These are phyloP conservation scores for Miichthys miiuy DNA, from an alignment of 2,797 vertebrate species.

Conservation along the genomic window DNA sequence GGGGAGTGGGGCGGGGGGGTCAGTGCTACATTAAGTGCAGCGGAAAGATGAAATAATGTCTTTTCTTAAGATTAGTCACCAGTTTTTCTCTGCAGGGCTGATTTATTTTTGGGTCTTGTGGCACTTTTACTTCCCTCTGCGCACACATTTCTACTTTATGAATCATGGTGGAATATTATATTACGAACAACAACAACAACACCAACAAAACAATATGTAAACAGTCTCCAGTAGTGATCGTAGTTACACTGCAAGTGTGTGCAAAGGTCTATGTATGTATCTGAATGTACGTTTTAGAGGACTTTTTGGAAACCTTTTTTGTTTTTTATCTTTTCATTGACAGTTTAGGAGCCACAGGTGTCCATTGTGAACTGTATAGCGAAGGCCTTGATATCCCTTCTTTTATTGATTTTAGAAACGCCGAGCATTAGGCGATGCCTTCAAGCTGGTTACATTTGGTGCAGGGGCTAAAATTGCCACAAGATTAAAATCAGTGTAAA, in stretches of 20 bases:
- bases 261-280: conserved; percentile 92
- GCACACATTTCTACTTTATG: conserved; percentile 84
- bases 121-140: conserved; percentile 92
- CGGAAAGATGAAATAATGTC: conserved; percentile 90
- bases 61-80: conserved; percentile 89
- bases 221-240: conserved; percentile 85
- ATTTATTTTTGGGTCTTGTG: conserved; percentile 96
- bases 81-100: conserved; percentile 94
- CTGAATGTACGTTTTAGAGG: conserved; percentile 93
- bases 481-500: conserved; percentile 99
- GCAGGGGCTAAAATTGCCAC: conserved; percentile 98
- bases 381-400: conserved; percentile 84
- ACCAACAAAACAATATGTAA: conserved; percentile 83
- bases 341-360: conserved; percentile 88
- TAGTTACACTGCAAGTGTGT: conserved; percentile 87
- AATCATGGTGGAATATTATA: conserved; percentile 74
- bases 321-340: conserved; percentile 78
- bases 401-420: conserved; percentile 79
- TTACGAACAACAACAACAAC: conserved; percentile 82
- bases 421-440: conserved; percentile 84
- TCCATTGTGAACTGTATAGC: conserved; percentile 88
- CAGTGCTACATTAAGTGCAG: conserved; percentile 90
- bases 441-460: conserved; percentile 93
- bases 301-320: conserved; percentile 86
- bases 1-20: conserved; percentile 34